phyloP scores from a whole-genome alignment of 2,888 invertebrate species.

The Listrodromus nycthemerus region DNA sequence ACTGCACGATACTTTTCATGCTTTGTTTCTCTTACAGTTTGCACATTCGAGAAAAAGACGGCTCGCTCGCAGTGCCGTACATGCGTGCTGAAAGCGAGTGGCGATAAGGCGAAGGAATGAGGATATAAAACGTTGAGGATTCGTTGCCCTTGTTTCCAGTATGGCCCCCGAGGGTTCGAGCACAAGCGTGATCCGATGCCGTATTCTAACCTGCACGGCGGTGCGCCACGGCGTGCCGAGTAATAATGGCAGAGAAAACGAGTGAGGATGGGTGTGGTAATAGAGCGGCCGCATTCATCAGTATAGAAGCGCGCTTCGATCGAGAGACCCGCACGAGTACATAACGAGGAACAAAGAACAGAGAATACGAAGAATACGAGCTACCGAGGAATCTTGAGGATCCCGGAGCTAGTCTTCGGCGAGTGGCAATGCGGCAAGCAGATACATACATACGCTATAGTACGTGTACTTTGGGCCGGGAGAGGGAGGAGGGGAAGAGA shows the following conservation, averaged over 20 bases:
- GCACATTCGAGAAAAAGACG: not conserved
- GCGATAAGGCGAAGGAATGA: conserved; percentile 25
- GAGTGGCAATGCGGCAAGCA: conserved; percentile 74
- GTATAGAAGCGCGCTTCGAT: conserved; percentile 27
- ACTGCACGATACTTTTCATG: not conserved
- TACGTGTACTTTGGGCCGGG: conserved; percentile 15
- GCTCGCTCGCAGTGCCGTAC: not conserved
- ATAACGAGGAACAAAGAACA: conserved; percentile 18
- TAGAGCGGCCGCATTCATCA: conserved; percentile 17
- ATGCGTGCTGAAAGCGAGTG: conserved; percentile 19
- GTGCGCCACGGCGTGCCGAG: not conserved
- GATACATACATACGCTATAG: conserved; percentile 19
- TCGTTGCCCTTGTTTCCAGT: conserved; percentile 22
- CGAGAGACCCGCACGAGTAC: conserved; percentile 8
- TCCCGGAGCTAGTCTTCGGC: conserved; percentile 26
- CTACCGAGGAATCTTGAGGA: conserved; percentile 27
- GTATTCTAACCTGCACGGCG: conserved; percentile 1
- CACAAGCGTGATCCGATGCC: conserved; percentile 9
- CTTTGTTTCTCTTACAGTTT: not conserved
- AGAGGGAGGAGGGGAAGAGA: conserved; percentile 26
- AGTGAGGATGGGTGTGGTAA: conserved; percentile 27
- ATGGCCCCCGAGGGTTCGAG: conserved; percentile 17
- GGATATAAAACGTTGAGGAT: conserved; percentile 9
- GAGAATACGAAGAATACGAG: conserved; percentile 18
- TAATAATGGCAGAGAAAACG: conserved; percentile 5